These are phyloP conservation scores for Bimastos eiseni DNA, from an alignment of 2,888 invertebrate genomes.

Conservation along the genomic window DNA sequence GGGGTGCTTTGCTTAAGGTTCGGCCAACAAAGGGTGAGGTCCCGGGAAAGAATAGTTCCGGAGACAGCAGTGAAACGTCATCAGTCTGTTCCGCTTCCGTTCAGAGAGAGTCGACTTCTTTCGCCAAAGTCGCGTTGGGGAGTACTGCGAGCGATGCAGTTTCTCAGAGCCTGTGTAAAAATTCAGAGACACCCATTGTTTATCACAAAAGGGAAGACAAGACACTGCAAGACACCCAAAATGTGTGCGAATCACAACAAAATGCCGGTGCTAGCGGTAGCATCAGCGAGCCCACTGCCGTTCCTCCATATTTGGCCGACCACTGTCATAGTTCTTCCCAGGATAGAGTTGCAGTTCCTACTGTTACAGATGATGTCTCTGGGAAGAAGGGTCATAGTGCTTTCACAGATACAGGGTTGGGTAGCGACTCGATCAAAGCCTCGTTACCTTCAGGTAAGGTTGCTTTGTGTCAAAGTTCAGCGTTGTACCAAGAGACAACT, in stretches of 20 bases:
- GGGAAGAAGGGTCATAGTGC: not conserved
- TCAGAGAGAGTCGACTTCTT: not conserved
- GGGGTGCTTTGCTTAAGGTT: not conserved
- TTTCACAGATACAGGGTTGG: not conserved
- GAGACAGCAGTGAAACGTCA: not conserved
- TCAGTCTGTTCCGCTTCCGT: not conserved
- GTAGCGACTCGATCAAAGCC: not conserved
- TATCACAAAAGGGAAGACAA: not conserved
- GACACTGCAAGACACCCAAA: not conserved
- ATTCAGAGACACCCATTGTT: not conserved
- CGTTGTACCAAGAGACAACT: not conserved
- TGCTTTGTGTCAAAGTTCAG: not conserved
- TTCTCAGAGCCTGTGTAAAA: not conserved
- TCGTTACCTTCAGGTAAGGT: not conserved
- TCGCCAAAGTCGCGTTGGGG: not conserved
- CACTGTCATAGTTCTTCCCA: not conserved
- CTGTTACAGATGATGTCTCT: not conserved
- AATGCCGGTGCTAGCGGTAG: not conserved
- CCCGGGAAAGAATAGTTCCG: not conserved
- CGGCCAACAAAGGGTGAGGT: not conserved
- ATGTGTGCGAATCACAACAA: not conserved
- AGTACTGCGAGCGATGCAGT: not conserved
- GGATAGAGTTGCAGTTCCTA: not conserved
- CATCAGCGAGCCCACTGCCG: not conserved
- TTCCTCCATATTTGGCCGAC: not conserved